Evolutionary conservation across 2,113 vertebrate genomes (phyloP).

Genomic region (Athene cunicularia): DNA sequence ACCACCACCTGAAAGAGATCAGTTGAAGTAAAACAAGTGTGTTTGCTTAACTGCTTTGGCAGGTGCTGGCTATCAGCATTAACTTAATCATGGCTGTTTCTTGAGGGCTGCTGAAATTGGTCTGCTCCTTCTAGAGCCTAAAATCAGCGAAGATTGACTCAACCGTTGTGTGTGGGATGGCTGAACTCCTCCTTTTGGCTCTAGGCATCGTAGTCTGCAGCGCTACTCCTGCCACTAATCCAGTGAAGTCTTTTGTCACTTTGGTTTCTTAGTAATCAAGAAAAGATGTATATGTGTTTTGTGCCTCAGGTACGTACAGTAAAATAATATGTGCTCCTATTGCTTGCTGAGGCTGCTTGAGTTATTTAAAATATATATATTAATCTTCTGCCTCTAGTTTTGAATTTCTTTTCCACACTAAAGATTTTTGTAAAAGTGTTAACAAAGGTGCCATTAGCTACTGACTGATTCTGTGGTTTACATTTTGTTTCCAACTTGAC

Average conservation of each 20-base stretch:
- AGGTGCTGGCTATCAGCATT: background rate
- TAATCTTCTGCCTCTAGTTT: background rate
- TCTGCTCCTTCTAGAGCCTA: background rate
- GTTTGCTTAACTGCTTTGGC: background rate
- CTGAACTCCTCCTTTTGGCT: background rate
- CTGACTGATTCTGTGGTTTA: slow-evolving; percentile 24
- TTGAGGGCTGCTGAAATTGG: background rate
- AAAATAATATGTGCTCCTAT: background rate
- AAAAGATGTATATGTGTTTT: background rate
- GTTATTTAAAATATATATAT: background rate
- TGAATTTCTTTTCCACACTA: background rate
- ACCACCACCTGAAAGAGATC: background rate
- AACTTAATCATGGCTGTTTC: background rate
- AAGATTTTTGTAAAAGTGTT: slow-evolving; percentile 5
- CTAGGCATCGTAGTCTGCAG: background rate
- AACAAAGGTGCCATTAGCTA: slow-evolving; percentile 6
- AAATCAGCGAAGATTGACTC: background rate
- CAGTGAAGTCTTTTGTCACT: background rate
- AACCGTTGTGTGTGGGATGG: fast-evolving
- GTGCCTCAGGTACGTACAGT: background rate
- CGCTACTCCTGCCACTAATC: background rate
- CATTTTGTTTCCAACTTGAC: slow-evolving; percentile 40
- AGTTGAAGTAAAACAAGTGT: background rate
- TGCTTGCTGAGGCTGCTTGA: background rate
- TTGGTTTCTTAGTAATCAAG: background rate